Evolutionary conservation across 2,113 vertebrate genomes (phyloP).

Genomic region (Hippocampus comes): DNA sequence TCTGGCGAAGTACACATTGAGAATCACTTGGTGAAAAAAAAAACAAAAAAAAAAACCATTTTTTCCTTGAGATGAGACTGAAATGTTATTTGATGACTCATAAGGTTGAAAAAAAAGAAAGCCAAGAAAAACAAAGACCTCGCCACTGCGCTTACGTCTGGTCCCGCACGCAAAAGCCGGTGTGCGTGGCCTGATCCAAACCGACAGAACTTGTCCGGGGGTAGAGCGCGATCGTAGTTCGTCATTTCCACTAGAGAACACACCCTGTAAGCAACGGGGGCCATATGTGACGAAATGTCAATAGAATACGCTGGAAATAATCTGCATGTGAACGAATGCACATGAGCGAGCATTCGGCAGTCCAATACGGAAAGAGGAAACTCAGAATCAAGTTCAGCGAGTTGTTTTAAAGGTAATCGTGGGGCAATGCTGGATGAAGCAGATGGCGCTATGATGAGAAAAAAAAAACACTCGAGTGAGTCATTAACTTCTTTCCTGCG

Average conservation of each 20-base stretch:
- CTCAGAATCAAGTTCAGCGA: not conserved
- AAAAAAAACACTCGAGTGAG: too few species aligned
- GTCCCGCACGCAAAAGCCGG: conserved; percentile 22
- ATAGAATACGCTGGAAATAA: conserved; percentile 4
- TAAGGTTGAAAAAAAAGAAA: not conserved
- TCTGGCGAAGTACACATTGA: not conserved
- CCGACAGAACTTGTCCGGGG: conserved; percentile 27
- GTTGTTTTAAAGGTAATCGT: too few species aligned
- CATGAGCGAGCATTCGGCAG: conserved; percentile 39
- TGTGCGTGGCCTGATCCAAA: conserved; percentile 30
- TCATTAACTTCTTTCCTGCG: too few species aligned
- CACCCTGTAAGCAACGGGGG: conserved; percentile 3
- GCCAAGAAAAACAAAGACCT: not conserved
- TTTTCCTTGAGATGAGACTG: not conserved
- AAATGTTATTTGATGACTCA: not conserved
- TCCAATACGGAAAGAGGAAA: conserved; percentile 1
- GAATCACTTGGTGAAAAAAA: not conserved
- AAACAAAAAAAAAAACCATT: not conserved
- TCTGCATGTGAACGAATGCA: conserved; percentile 17
- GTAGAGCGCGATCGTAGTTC: conserved; percentile 30
- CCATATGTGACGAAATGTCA: conserved; percentile 4
- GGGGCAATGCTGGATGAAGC: not conserved
- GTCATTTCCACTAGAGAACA: conserved; percentile 36
- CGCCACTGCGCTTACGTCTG: not conserved
- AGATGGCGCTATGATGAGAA: not conserved